Conservation (phyloP, 2,113 vertebrate genomes). For the Phainopepla nitens region DNA sequence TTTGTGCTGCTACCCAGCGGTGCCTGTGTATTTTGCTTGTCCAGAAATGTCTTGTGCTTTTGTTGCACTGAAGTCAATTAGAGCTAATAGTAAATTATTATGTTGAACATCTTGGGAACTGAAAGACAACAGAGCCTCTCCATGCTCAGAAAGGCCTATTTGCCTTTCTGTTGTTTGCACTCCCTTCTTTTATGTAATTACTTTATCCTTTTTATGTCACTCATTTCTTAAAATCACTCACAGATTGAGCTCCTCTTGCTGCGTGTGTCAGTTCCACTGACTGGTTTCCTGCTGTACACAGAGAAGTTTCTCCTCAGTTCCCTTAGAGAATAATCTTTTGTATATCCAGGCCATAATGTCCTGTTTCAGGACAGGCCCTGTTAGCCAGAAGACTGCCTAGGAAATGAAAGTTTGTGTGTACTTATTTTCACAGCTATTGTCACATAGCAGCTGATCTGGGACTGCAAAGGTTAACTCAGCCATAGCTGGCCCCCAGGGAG, state of each 20-base stretch:
- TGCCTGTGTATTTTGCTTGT: not conserved
- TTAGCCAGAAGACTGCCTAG: not conserved
- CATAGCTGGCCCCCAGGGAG: too few relatives aligned
- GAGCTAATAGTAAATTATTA: not conserved
- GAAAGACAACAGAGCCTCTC: not conserved
- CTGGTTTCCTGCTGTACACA: not conserved
- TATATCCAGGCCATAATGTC: not conserved
- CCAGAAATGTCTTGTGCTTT: constrained; percentile 9
- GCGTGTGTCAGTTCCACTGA: not conserved
- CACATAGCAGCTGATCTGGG: too few relatives aligned
- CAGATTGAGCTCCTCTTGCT: not conserved
- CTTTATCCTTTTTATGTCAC: not conserved
- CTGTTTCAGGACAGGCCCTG: not conserved
- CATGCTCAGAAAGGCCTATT: not conserved
- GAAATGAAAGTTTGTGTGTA: not conserved
- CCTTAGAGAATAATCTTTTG: not conserved
- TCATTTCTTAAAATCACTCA: not conserved
- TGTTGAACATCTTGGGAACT: not conserved
- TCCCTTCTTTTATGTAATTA: not conserved
- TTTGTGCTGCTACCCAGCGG: constrained; percentile 3
- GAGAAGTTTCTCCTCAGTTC: not conserved
- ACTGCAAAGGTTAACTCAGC: too few relatives aligned
- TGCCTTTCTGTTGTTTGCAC: not conserved
- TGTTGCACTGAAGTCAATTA: constrained; percentile 7
- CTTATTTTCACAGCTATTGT: not conserved